Evolutionary conservation across 2,888 invertebrate genomes (phyloP).

Genomic region (Amiota mariae): DNA sequence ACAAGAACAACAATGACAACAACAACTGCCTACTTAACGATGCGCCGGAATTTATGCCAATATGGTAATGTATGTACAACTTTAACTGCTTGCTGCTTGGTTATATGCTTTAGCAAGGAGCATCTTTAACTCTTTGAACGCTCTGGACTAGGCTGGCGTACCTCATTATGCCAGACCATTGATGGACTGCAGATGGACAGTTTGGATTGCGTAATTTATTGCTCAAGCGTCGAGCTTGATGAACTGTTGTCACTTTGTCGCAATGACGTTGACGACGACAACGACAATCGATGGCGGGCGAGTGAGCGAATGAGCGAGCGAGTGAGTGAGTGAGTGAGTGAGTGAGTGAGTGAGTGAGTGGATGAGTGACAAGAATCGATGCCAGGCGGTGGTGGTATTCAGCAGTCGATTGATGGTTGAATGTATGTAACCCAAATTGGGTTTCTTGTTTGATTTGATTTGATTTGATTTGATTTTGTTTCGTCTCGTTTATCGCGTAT

Average conservation of each 20-base stretch:
- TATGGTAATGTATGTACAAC: conserved; percentile 65
- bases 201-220: conserved; percentile 72
- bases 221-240: conserved; percentile 58
- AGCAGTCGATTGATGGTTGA: conserved; percentile 34
- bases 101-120: neutral
- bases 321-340: neutral
- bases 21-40: conserved; percentile 63
- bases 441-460: conserved; percentile 46
- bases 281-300: conserved; percentile 10
- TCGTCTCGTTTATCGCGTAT: conserved; percentile 43
- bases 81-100: neutral
- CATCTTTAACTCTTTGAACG: conserved; percentile 23
- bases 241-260: conserved; percentile 58
- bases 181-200: conserved; percentile 69
- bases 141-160: conserved; percentile 41
- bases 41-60: conserved; percentile 71
- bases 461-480: conserved; percentile 38
- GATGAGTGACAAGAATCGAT: neutral
- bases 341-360: neutral
- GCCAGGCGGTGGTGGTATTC: neutral
- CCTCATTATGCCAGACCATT: conserved; percentile 63
- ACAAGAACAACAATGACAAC: conserved; percentile 41
- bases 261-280: neutral
- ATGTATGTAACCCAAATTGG: conserved; percentile 57
- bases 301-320: neutral